A percentile compares a stretch with the other conserved stretches of the same genome.
Conservation (phyloP, 1,140 invertebrate genomes). For the Drosophila serrata region DNA sequence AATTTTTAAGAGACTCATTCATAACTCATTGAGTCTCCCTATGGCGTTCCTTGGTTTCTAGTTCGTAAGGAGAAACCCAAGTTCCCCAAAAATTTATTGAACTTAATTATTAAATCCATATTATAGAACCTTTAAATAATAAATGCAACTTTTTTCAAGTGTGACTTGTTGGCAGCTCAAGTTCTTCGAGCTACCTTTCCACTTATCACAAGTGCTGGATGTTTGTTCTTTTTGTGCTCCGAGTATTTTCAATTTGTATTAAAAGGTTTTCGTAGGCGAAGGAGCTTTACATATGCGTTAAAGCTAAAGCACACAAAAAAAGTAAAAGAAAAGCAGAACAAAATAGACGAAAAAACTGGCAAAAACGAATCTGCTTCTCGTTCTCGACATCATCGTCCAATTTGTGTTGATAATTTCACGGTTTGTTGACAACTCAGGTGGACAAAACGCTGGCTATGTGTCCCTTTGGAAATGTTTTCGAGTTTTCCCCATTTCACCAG, state of each 20-base stretch:
- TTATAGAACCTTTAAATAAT: neutral
- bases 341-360: constrained; percentile 46
- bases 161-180: constrained; percentile 1
- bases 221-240: constrained; percentile 65
- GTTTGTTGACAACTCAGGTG: constrained; percentile 84
- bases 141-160: constrained; percentile 13
- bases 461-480: constrained; percentile 63
- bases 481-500: constrained; percentile 19
- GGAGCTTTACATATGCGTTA: constrained; percentile 77
- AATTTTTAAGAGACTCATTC: too few relatives aligned
- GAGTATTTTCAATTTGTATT: constrained; percentile 80
- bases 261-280: constrained; percentile 70
- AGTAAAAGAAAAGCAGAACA: neutral
- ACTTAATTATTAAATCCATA: neutral
- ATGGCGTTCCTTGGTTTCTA: too few relatives aligned
- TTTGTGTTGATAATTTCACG: constrained; percentile 84
- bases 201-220: constrained; percentile 64
- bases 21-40: too few relatives aligned
- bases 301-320: constrained; percentile 27
- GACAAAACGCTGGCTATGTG: constrained; percentile 52
- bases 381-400: constrained; percentile 68
- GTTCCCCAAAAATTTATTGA: neutral
- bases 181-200: constrained; percentile 37
- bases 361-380: constrained; percentile 46
- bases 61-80: neutral